Percentiles rank a stretch among this genome's conserved stretches.
phyloP scores from a whole-genome alignment of 2,888 invertebrate genomes.

The Heliconius erato region DNA sequence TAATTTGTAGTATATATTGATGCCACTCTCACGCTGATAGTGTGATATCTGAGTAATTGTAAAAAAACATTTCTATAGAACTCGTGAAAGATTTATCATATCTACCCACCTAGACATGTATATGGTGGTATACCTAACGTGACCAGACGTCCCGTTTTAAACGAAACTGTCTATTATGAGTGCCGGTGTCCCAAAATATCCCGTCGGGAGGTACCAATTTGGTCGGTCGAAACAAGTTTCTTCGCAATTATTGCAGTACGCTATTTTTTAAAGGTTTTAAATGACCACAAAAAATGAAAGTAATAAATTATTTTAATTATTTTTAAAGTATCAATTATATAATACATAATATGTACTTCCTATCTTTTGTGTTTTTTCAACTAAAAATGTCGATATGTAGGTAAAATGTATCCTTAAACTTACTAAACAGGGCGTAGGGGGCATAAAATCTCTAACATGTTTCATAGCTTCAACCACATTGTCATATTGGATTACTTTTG shows the following conservation, averaged over 20 bases:
- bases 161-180: no score
- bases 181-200: no score
- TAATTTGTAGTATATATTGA: constrained; percentile 56
- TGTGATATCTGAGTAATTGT: constrained; percentile 67
- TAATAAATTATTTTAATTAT: no score
- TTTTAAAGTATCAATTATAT: no score
- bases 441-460: constrained; percentile 59
- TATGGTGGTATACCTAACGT: no score
- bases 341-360: no score
- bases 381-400: neutral
- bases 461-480: constrained; percentile 65
- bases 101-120: neutral
- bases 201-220: no score
- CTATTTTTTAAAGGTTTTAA: no score
- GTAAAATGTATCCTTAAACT: constrained; percentile 32
- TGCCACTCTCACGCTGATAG: constrained; percentile 63
- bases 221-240: no score
- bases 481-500: constrained; percentile 64
- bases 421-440: constrained; percentile 69
- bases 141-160: no score
- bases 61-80: constrained; percentile 9
- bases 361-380: neutral
- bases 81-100: neutral
- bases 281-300: no score
- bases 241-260: no score